Evolutionary conservation across 2,113 vertebrate species (phyloP).

Genomic region (Alaudala cheleensis): DNA sequence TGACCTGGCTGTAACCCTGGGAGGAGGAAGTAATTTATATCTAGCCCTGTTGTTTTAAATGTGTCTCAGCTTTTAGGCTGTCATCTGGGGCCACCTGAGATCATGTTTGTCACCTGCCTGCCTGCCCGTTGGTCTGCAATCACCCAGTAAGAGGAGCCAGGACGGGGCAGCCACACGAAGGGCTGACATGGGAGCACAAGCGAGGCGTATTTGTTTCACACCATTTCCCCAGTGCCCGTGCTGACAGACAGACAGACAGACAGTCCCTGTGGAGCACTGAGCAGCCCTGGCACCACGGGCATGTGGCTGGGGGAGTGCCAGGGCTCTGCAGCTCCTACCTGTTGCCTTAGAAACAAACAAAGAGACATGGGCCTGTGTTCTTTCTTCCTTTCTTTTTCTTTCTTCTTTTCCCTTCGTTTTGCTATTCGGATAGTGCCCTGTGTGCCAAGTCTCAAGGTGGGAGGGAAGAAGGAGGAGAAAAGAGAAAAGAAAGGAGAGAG

Average conservation of each 20-base stretch:
- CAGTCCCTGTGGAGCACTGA: slow-evolving; percentile 1
- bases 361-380: background rate
- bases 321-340: background rate
- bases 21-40: slow-evolving; percentile 73
- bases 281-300: background rate
- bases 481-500: background rate
- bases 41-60: slow-evolving; percentile 23
- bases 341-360: slow-evolving; percentile 64
- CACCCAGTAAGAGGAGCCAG: background rate
- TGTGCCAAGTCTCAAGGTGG: background rate
- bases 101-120: slow-evolving; percentile 65
- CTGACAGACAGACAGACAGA: slow-evolving; percentile 59
- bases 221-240: slow-evolving; percentile 42
- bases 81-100: background rate
- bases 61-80: background rate
- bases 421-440: background rate
- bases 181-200: slow-evolving; percentile 21
- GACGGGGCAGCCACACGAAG: slow-evolving; percentile 21
- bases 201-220: slow-evolving; percentile 58
- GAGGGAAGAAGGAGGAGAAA: background rate
- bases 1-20: slow-evolving; percentile 62
- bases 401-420: background rate
- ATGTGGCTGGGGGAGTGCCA: slow-evolving; percentile 45
- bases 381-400: background rate
- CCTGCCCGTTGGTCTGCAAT: slow-evolving; percentile 14